Conservation (phyloP, 1,140 invertebrate genomes). For the Bombus haemorrhoidalis region DNA sequence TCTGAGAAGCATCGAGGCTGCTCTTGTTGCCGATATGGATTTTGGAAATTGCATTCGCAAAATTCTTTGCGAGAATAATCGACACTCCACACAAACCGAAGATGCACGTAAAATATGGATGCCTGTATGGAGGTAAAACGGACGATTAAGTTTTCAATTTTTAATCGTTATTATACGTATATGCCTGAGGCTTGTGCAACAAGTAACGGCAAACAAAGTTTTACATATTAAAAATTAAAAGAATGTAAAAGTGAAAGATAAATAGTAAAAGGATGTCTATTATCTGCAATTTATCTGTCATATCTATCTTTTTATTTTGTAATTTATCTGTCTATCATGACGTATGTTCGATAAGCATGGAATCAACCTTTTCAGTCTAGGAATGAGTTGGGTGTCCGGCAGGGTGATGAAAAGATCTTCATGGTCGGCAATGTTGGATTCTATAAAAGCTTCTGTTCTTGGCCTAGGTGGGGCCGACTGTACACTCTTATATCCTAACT, state of each 20-base stretch:
- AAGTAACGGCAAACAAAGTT: too few species aligned
- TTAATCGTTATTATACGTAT: neutral
- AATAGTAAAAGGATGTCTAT: too few species aligned
- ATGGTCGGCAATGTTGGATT: slow-evolving; percentile 80
- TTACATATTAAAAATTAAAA: too few species aligned
- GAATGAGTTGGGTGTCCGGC: slow-evolving; percentile 85
- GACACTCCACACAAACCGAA: slow-evolving; percentile 81
- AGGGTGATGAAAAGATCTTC: slow-evolving; percentile 73
- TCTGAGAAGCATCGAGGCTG: slow-evolving; percentile 83
- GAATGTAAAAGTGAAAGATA: too few species aligned
- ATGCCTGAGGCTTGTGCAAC: neutral
- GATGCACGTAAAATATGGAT: slow-evolving; percentile 85
- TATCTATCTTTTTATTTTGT: too few species aligned
- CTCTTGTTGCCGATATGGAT: slow-evolving; percentile 79
- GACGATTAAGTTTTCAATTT: neutral
- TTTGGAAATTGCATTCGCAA: slow-evolving; percentile 84
- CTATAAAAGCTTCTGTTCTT: slow-evolving; percentile 84
- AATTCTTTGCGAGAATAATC: slow-evolving; percentile 86
- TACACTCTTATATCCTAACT: slow-evolving; percentile 79
- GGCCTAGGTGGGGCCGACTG: slow-evolving; percentile 86
- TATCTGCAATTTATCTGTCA: too few species aligned
- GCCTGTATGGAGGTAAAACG: slow-evolving; percentile 87
- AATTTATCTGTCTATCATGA: neutral
- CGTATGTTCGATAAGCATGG: slow-evolving; percentile 6
- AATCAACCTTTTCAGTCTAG: slow-evolving; percentile 80